Base-by-base conservation (phyloP, 1,140 invertebrate genomes). In the Anagrus nilaparvatae region DNA sequence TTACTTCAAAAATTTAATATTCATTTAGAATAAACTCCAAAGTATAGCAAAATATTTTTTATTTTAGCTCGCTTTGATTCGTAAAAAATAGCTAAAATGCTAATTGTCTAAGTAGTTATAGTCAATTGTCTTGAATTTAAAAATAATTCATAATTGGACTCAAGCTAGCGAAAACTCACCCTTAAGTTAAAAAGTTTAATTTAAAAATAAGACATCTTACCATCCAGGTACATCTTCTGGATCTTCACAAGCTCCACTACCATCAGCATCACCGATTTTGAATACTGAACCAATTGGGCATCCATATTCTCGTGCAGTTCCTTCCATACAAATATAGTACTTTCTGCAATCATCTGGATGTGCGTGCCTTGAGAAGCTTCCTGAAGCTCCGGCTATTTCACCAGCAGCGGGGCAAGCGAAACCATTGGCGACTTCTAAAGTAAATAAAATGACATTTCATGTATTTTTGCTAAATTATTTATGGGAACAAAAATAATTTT, bases 211-310 rank as follows among this genome's bases (percentile, higher is more conserved):
- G 2, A 6, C 5, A 28, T 76, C 87, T 87, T 70, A 93, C 88
- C 89, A 94, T 78, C 88, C 88, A 63, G 83, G 83, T 72, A 93
- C 89, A 65, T 90, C 87, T 72, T 89, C 86, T 44, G 89, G 88
- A 57, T 91, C 88, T 67, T 90, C 84, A 65, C 91, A 95, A 72
- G 88, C 87, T 44, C 90, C 87, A 46, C 82, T 83, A 52, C 87
- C 88, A 44, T 91, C 87, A 52, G 79, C 62, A 54, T 87, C 82
- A 34, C 87, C 87, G 60, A 94, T 93, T 67, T 93, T 92, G 82
- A 93, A 95, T 10, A 94, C 91, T 16, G 89, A 93, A 44, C 90
- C 91, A 58, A 95, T 88, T 50, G 88, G 88, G 69, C 91, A 95
- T 41, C 91, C 90, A 64, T 95, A 95, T 65, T 94, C 89, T 52